These are phyloP conservation scores for Zoanthus solanderi DNA, from an alignment of 92 coral and sea anemone genomes.

Conservation along the genomic window DNA sequence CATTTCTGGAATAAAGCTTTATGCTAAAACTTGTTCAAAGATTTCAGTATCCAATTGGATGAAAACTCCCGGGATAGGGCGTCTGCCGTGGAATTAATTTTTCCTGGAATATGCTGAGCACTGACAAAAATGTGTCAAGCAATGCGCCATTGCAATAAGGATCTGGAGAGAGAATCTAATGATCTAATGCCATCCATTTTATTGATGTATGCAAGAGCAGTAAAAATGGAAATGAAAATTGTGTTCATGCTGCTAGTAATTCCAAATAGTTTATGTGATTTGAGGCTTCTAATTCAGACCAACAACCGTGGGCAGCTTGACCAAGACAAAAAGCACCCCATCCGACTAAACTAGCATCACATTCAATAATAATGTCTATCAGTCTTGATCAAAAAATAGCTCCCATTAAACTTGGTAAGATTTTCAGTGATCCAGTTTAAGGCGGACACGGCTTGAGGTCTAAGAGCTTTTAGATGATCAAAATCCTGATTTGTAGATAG, in stretches of 20 bases:
- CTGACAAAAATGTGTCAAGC: conserved; percentile 30
- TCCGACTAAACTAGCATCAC: conserved; percentile 62
- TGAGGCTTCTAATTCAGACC: conserved; percentile 50
- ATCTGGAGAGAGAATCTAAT: conserved; percentile 28
- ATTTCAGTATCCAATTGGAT: conserved; percentile 50
- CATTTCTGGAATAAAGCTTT: conserved; percentile 41
- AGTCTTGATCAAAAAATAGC: conserved; percentile 1
- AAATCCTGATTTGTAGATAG: conserved; percentile 12
- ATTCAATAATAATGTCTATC: conserved; percentile 42
- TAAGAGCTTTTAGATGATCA: conserved; percentile 16
- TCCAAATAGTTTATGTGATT: conserved; percentile 45
- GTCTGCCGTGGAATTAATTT: conserved; percentile 44
- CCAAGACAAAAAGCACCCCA: conserved; percentile 55
- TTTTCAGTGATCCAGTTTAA: conserved; percentile 43
- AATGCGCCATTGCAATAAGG: conserved; percentile 67
- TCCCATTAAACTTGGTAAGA: conserved; percentile 48
- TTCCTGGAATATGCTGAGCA: conserved; percentile 63
- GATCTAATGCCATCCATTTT: conserved; percentile 62
- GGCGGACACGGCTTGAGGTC: conserved; percentile 32
- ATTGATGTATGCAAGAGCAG: conserved; percentile 55
- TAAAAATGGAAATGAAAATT: conserved; percentile 49
- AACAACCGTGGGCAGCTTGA: conserved; percentile 36
- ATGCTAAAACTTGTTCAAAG: conserved; percentile 37
- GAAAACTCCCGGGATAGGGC: conserved; percentile 36
- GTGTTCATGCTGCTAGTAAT: conserved; percentile 34